Conservation (phyloP, 37 sponge, comb jelly and placozoan species). For the Oopsacas minuta region DNA sequence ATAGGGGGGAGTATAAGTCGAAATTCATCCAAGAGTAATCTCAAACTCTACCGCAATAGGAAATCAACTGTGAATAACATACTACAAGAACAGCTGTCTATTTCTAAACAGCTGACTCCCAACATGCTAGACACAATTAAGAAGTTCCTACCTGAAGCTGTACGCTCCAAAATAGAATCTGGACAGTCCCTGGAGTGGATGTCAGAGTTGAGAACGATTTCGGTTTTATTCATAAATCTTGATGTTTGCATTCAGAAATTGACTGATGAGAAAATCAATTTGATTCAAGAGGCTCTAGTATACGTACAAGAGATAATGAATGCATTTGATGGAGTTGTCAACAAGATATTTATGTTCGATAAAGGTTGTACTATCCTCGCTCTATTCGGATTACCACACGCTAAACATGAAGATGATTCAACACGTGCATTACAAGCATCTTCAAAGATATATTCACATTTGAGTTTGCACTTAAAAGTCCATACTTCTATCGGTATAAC, state of each 20-base stretch:
- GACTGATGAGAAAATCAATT: slow-evolving; percentile 20
- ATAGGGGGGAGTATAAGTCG: not conserved
- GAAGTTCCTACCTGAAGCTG: not conserved
- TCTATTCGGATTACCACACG: slow-evolving; percentile 85
- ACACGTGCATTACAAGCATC: slow-evolving; percentile 63
- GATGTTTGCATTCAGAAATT: slow-evolving; percentile 28
- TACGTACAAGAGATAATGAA: slow-evolving; percentile 17
- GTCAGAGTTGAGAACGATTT: slow-evolving; percentile 72
- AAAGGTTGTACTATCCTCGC: slow-evolving; percentile 90
- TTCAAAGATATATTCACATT: slow-evolving; percentile 25
- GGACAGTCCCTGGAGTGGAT: slow-evolving; percentile 66
- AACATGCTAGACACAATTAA: not conserved
- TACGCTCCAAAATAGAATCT: slow-evolving; percentile 44
- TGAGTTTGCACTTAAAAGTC: not conserved
- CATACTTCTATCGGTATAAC: slow-evolving; percentile 71
- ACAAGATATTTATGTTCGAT: slow-evolving; percentile 93
- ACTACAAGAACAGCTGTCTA: not conserved
- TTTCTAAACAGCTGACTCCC: not conserved
- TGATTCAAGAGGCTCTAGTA: slow-evolving; percentile 44
- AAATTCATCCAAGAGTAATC: not conserved
- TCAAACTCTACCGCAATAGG: not conserved
- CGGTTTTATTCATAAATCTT: slow-evolving; percentile 73
- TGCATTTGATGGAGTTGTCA: slow-evolving; percentile 45
- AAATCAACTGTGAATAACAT: not conserved
- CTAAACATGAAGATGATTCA: slow-evolving; percentile 65